Evolutionary conservation across 2,797 vertebrate species (phyloP), one percentile per base, ranked within the genome.

Genomic region (Rhabdomys pumilio): DNA sequence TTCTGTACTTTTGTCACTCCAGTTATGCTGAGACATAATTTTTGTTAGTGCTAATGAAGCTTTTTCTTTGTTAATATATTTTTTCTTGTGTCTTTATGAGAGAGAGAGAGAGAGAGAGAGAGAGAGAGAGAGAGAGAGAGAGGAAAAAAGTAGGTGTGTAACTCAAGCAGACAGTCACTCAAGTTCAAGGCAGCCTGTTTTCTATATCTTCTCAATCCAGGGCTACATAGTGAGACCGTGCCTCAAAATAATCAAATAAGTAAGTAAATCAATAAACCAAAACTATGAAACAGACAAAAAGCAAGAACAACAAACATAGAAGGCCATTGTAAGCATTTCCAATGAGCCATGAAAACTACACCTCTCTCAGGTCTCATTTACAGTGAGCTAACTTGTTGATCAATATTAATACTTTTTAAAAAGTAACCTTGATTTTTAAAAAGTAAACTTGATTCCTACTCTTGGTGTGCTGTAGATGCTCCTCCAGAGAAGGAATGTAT

Each of bases 41-140:
- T 97, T 85, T 81, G 26, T 57, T 67, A 67, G 6, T 67, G 31
- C 6, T 80, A 95, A 79, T 79, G 50, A 50, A 91, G 72, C 41
- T 14, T 75, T 29, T 91, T 69, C 67, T 29, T 31, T 73, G 15
- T 79, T 31, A 55, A 86, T 61, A 44, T 29, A 80, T 95, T 81
- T 79, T 86, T 19, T 31, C 61, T 82, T 86, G 73, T 12, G 17
- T 0, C n/a, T 61, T 85, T 38, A 1, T 6, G 72, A 20, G 14
- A 65, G 26, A 29, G 61, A 2, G 10, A 29, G 26, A 22, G 3
- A 24, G 20, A 20, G 8, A 38, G 38, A 10, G n/a, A 44, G 44
- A 4, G 4, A 47, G 26, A 50, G 69, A 22, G 15, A 15, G 2
- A 15, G 12, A 53, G 14, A 53, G 53, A 53, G 12, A 13, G 14